A percentile compares a stretch with the other conserved stretches of the same genome.
Conservation (phyloP, 2,797 vertebrate species). For the Hozukius guyotensis region DNA sequence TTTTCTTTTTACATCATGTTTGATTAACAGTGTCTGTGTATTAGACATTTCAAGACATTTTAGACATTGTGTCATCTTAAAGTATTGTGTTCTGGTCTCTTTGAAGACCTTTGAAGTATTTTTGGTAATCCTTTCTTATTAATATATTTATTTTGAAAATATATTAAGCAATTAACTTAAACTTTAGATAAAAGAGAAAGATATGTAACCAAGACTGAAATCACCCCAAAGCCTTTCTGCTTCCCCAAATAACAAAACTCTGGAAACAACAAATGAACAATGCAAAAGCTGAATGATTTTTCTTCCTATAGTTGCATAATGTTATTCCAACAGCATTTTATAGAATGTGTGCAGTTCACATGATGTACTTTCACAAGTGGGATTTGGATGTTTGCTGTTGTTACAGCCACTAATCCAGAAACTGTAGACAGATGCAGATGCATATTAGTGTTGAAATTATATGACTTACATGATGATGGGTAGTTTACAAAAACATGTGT, state of each 20-base stretch:
- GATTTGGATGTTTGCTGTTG: neutral
- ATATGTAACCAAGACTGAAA: neutral
- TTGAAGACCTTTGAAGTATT: neutral
- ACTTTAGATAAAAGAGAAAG: neutral
- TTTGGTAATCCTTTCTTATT: neutral
- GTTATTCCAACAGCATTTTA: neutral
- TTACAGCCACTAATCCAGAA: neutral
- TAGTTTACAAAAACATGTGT: too few relatives aligned
- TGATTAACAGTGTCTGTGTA: too few relatives aligned
- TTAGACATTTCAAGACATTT: neutral
- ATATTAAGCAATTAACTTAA: neutral
- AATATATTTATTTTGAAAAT: neutral
- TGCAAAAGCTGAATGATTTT: neutral
- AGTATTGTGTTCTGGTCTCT: neutral
- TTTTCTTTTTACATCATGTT: too few relatives aligned
- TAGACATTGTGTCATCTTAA: too few relatives aligned
- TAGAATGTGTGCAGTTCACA: neutral
- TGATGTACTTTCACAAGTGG: neutral
- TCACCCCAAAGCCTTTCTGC: neutral
- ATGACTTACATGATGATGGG: too few relatives aligned
- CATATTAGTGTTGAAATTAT: neutral
- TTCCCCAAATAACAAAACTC: neutral
- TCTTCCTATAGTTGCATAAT: neutral
- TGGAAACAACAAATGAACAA: neutral
- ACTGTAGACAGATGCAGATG: neutral